These are phyloP conservation scores for Amphipyra tragopoginis DNA, from an alignment of 2,888 invertebrate genomes.

Conservation along the genomic window DNA sequence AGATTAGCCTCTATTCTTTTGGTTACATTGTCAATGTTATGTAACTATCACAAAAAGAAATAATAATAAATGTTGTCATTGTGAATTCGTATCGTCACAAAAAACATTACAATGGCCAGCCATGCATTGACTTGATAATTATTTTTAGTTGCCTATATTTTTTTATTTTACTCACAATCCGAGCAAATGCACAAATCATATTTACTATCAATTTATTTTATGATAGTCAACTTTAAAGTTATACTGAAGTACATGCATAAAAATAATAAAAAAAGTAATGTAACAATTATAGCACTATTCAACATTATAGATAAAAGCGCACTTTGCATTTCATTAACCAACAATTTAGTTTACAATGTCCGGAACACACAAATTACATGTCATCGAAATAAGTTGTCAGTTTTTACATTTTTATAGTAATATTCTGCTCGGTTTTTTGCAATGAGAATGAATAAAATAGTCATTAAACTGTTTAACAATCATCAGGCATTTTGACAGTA, in stretches of 20 bases:
- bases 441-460: neutral
- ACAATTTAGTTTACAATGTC: neutral
- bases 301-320: neutral
- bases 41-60: too few relatives aligned
- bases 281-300: neutral
- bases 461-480: neutral
- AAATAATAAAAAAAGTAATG: neutral
- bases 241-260: neutral
- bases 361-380: neutral
- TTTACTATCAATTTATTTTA: too few relatives aligned
- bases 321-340: neutral
- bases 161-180: neutral
- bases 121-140: neutral
- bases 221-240: neutral
- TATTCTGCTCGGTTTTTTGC: too few relatives aligned
- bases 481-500: conserved; percentile 53
- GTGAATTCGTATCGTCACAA: neutral
- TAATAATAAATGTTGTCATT: neutral
- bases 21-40: neutral
- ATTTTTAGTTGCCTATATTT: neutral
- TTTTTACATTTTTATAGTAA: conserved; percentile 7
- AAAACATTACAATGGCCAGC: neutral
- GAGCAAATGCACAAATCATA: too few relatives aligned
- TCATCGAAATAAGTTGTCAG: neutral
- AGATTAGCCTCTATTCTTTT: neutral